Percentiles rank a stretch among this genome's conserved stretches.
Evolutionary conservation across 2,113 vertebrate species (phyloP).

Genomic region (Spermophilus dauricus): DNA sequence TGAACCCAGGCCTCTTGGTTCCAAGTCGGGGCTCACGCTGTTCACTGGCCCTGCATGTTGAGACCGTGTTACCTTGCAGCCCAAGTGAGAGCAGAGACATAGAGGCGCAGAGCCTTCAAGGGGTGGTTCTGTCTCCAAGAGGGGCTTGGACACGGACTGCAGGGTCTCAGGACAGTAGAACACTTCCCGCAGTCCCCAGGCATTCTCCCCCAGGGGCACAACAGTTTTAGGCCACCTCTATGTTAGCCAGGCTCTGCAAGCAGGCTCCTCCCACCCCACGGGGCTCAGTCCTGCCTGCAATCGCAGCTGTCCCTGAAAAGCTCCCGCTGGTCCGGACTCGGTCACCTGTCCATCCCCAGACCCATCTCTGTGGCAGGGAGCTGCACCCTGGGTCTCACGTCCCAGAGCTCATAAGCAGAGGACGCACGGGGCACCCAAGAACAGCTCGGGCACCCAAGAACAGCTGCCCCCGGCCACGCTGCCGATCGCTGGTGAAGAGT

Average conservation of each 20-base stretch:
- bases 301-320: too few species aligned
- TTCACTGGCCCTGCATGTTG: too few species aligned
- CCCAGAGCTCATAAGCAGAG: neutral
- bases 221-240: neutral
- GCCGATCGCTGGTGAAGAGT: neutral
- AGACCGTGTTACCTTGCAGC: neutral
- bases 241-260: neutral
- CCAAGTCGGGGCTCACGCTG: too few species aligned
- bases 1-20: neutral
- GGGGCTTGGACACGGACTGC: accelerated
- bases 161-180: neutral
- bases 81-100: neutral
- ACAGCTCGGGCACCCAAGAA: neutral
- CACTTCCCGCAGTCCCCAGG: neutral
- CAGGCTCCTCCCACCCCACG: neutral
- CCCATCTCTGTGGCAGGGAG: neutral
- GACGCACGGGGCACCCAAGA: neutral
- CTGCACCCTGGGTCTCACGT: neutral
- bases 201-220: neutral
- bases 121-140: neutral
- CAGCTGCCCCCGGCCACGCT: neutral
- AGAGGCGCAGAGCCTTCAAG: neutral
- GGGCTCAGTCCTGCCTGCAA: neutral
- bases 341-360: neutral
- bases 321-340: neutral